Percentiles rank a stretch among this genome's conserved stretches.
Conservation (phyloP, 2,113 vertebrate species). For the Entomyzon cyanotis region DNA sequence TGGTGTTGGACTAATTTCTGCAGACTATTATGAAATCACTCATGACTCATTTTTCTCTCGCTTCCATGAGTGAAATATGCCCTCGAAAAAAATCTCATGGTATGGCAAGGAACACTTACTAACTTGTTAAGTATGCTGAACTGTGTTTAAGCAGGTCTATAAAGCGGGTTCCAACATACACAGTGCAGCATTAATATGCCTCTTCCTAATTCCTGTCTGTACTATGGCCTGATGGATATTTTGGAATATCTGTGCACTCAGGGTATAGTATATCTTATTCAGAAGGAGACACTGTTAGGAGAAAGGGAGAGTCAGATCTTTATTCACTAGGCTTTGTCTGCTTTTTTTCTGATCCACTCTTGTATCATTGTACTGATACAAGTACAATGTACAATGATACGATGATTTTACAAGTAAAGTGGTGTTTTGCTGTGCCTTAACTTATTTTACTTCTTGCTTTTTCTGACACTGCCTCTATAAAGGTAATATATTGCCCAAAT, state of each 20-base stretch:
- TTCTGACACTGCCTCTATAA: neutral
- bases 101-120: neutral
- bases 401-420: neutral
- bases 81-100: neutral
- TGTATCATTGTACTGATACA: too few species aligned
- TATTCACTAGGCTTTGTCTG: neutral
- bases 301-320: neutral
- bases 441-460: neutral
- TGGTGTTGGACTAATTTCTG: neutral
- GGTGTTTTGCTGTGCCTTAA: neutral
- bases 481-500: neutral
- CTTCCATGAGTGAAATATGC: neutral
- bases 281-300: neutral
- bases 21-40: neutral
- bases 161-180: neutral
- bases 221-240: neutral
- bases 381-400: neutral
- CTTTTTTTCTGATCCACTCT: neutral
- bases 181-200: neutral
- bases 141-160: slow-evolving; percentile 1
- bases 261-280: neutral
- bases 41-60: slow-evolving; percentile 10
- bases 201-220: neutral
- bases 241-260: neutral
- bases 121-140: neutral